A percentile compares a stretch with the other conserved stretches of the same genome.
Evolutionary conservation across 2,113 vertebrate species (phyloP).

Genomic region (Bubo blakistoni): DNA sequence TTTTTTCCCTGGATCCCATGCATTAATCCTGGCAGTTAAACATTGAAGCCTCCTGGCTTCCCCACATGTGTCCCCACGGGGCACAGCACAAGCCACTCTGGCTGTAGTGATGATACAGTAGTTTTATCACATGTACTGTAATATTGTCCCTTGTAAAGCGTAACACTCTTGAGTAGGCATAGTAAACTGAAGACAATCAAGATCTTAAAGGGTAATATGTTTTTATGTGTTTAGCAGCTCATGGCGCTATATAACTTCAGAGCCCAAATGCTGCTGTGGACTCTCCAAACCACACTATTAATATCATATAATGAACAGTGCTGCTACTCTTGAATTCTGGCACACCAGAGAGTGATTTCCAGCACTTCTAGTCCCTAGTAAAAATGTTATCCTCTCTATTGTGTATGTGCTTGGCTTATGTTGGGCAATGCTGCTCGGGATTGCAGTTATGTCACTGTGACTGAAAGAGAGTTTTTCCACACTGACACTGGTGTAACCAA

Average conservation of each 20-base stretch:
- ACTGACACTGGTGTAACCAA: background rate
- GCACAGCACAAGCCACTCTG: background rate
- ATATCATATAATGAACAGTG: background rate
- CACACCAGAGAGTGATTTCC: background rate
- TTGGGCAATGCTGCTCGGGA: background rate
- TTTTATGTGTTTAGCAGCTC: conserved; percentile 13
- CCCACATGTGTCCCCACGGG: accelerated
- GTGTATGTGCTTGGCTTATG: background rate
- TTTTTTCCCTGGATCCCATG: background rate
- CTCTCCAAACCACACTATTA: background rate
- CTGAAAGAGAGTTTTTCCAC: background rate
- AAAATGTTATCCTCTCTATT: background rate
- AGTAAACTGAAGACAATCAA: conserved; percentile 8
- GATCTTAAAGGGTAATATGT: background rate
- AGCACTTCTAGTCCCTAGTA: background rate
- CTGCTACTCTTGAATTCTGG: background rate
- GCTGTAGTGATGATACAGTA: background rate
- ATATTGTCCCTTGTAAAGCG: background rate
- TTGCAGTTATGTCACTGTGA: background rate
- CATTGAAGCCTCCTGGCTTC: background rate
- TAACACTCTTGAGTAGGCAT: background rate
- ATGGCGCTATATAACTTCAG: background rate
- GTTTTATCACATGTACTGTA: background rate
- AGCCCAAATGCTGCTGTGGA: background rate
- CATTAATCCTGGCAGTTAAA: background rate